A percentile compares a stretch with the other conserved stretches of the same genome.
Conservation (phyloP, 2,888 invertebrate genomes). For the Trissonchulus sp. region DNA sequence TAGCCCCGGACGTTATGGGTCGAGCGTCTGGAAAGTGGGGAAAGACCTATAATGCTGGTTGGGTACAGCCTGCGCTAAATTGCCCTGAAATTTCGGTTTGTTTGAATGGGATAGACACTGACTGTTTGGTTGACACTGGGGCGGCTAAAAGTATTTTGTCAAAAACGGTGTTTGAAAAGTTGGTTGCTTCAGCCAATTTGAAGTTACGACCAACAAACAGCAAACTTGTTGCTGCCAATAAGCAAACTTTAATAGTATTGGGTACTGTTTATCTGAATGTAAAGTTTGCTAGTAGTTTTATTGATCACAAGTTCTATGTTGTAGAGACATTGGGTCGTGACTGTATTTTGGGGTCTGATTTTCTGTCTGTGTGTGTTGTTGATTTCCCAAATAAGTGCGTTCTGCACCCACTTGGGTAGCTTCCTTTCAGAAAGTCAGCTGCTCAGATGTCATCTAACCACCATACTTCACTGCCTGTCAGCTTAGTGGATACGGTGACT, state of each 20-base stretch:
- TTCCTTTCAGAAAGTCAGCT: too few species aligned
- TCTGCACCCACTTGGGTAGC: too few species aligned
- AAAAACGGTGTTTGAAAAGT: neutral
- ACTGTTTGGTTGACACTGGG: neutral
- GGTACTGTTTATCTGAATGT: neutral
- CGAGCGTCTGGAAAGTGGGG: neutral
- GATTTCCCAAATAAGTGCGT: too few species aligned
- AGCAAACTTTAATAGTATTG: neutral
- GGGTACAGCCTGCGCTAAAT: too few species aligned
- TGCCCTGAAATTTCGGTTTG: neutral
- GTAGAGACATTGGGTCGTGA: neutral
- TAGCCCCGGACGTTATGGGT: neutral
- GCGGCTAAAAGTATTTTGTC: neutral
- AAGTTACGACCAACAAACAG: neutral
- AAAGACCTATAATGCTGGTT: neutral
- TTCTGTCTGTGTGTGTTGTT: neutral
- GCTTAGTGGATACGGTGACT: neutral
- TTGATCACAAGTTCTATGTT: neutral
- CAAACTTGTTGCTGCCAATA: neutral
- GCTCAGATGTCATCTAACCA: too few species aligned
- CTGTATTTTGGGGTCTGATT: neutral
- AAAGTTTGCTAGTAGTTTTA: too few species aligned
- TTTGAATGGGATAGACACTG: neutral
- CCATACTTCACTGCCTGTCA: neutral
- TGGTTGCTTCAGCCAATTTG: neutral